phyloP scores from a whole-genome alignment of 2,113 vertebrate genomes.

The Gymnobelideus leadbeateri region DNA sequence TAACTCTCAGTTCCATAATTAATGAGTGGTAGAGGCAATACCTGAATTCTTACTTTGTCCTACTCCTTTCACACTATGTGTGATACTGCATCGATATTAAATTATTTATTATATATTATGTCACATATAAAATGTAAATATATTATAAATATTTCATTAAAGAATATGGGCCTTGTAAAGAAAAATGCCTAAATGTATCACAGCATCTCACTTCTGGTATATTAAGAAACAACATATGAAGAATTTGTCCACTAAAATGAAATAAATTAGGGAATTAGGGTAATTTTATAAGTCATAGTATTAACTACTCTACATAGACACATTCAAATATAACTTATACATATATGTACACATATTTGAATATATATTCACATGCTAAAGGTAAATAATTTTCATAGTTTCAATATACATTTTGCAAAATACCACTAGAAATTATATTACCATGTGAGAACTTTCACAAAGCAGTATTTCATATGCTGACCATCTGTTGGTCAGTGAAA shows the following conservation, averaged over 20 bases:
- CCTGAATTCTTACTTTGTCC: neutral
- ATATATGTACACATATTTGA: neutral
- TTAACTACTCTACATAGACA: neutral
- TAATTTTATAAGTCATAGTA: neutral
- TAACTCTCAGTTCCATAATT: neutral
- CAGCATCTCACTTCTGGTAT: neutral
- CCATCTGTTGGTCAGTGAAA: constrained; percentile 47
- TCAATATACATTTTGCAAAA: neutral
- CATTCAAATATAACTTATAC: neutral
- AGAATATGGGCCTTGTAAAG: neutral
- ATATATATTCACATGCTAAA: neutral
- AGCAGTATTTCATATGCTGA: neutral
- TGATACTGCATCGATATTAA: neutral
- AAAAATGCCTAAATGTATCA: neutral
- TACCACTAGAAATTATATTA: constrained; percentile 6
- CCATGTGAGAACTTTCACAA: neutral
- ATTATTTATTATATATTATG: no score
- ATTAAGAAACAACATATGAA: neutral
- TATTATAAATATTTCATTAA: neutral
- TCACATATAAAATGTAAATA: no score
- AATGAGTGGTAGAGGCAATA: neutral
- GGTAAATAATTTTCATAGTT: neutral
- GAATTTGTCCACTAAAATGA: neutral
- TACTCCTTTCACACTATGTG: neutral
- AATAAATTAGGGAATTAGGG: neutral